Evolutionary conservation across 2,888 invertebrate species (phyloP).

Genomic region (Brachypalpus laphriformis): DNA sequence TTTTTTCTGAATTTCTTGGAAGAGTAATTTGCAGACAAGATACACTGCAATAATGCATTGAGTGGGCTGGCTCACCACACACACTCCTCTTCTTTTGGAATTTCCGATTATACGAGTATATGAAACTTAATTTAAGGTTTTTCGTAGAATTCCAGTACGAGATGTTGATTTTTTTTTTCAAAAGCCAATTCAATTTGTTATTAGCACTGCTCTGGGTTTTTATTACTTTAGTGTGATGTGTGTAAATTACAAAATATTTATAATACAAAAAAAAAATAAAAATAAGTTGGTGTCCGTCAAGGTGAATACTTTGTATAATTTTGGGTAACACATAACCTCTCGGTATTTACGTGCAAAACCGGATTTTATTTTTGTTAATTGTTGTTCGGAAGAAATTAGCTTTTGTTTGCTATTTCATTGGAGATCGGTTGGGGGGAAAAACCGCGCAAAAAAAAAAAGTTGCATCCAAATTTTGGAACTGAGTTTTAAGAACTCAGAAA

Average conservation of each 20-base stretch:
- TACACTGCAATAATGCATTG: background rate
- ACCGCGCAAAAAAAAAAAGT: background rate
- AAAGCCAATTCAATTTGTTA: slow-evolving; percentile 12
- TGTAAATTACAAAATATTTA: slow-evolving; percentile 47
- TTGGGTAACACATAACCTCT: slow-evolving; percentile 1
- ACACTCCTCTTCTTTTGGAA: slow-evolving; percentile 16
- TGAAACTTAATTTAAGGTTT: slow-evolving; percentile 15
- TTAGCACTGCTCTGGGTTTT: slow-evolving; percentile 45
- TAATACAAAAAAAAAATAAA: slow-evolving; percentile 25
- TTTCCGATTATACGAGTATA: slow-evolving; percentile 44
- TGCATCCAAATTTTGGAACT: background rate
- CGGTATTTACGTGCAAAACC: slow-evolving; percentile 55
- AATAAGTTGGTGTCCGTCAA: slow-evolving; percentile 27
- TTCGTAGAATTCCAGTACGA: slow-evolving; percentile 31
- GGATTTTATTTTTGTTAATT: slow-evolving; percentile 52
- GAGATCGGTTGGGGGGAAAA: background rate
- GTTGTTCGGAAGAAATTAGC: slow-evolving; percentile 47
- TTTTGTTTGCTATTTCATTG: slow-evolving; percentile 26
- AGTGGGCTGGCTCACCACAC: background rate
- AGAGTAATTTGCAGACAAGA: slow-evolving; percentile 18
- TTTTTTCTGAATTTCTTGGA: slow-evolving; percentile 36
- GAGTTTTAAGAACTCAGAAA: slow-evolving; percentile 8
- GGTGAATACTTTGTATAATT: slow-evolving; percentile 20
- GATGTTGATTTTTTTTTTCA: background rate
- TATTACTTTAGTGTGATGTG: slow-evolving; percentile 37